Base-by-base conservation (phyloP, 2,888 invertebrate genomes). In the Melolontha melolontha region DNA sequence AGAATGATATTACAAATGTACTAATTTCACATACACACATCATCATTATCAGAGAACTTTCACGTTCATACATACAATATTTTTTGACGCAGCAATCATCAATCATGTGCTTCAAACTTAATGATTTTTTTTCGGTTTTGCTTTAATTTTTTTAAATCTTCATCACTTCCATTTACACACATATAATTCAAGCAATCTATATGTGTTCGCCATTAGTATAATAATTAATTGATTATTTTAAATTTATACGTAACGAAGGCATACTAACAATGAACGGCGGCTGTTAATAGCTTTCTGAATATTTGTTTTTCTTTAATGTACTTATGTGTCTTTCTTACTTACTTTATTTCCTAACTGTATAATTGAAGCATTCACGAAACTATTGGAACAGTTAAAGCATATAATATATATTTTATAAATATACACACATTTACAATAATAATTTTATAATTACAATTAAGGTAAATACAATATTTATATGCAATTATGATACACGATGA, bases 1-100 rank as follows among this genome's bases (percentile, higher is more conserved):
- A 85, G 83, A 85, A 84, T 84, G 84, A 84, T 85, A 85, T 85
- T 29, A 85, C 85, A 86, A 86, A 86, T 85, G 82, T 85, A 84
- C 83, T 85, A 82, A 84, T 83, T 82, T 83, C 82, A 82, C 83
- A 78, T 77, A 73, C 75, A 76, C 74, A 72, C 78, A 73, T 29
- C 29, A 29, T 29, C 4, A 29, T 29, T 6, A 29, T 29, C 6
- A 29, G 29, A 29, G 29, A 29, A 29, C n/a, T n/a, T n/a, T n/a
- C n/a, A n/a, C 70, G 72, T 67, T 71, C 75, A 75, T 72, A 77
- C 75, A 77, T 76, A 75, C 76, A 75, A 73, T 73, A 75, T 77
- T 76, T 72, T 75, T 73, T 77, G 29, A 29, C 16, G 16, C 16
- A 44, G 29, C 29, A 29, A 29, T 29, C 29, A 29, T 29, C 29